Percentiles rank a stretch among this genome's conserved stretches.
Evolutionary conservation across 2,888 invertebrate genomes (phyloP).

Genomic region (Agapostemon virescens): DNA sequence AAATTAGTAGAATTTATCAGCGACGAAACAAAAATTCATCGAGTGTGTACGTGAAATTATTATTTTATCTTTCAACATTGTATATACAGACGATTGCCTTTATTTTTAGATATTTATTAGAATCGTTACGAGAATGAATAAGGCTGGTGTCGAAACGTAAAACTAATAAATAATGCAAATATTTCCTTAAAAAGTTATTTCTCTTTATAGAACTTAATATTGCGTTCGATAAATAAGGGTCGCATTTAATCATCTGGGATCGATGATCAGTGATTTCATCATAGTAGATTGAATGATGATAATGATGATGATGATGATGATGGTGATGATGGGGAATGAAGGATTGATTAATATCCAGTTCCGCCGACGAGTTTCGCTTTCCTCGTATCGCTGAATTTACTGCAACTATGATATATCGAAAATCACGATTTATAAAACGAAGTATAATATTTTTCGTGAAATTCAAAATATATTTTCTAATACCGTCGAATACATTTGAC

Average conservation of each 20-base stretch:
- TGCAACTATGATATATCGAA: not conserved
- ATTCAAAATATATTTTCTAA: no score
- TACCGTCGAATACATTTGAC: not conserved
- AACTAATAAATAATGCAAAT: not conserved
- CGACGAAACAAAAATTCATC: not conserved
- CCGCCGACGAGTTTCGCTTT: not conserved
- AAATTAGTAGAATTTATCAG: not conserved
- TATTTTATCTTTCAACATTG: not conserved
- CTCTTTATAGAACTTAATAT: not conserved
- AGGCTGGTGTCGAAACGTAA: not conserved
- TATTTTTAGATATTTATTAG: not conserved
- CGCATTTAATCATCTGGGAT: not conserved
- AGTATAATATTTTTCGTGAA: no score
- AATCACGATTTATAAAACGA: not conserved
- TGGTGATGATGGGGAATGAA: not conserved
- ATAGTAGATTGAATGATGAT: slow-evolving; percentile 1
- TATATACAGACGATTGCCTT: not conserved
- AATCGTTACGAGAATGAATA: not conserved
- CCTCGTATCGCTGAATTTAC: not conserved
- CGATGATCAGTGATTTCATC: not conserved
- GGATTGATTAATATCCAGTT: not conserved
- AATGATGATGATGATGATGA: not conserved
- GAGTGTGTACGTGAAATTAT: not conserved
- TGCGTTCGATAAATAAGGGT: not conserved
- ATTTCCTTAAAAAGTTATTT: not conserved